These are phyloP conservation scores for Odontophorus gujanensis DNA, from an alignment of 2,113 vertebrate genomes.

Conservation along the genomic window DNA sequence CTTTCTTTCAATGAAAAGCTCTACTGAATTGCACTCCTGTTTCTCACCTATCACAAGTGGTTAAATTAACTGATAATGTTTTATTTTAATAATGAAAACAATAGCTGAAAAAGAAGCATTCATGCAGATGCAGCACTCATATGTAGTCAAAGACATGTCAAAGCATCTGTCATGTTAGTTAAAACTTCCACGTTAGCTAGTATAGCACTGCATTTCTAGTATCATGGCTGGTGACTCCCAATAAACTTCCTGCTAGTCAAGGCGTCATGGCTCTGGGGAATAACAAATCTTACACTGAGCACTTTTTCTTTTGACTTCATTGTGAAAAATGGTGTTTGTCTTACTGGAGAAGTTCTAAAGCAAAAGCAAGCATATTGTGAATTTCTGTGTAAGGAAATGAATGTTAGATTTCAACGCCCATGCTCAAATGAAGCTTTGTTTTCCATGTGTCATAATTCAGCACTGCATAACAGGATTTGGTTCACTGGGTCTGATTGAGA, in stretches of 20 bases:
- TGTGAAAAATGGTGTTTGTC: background rate
- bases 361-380: background rate
- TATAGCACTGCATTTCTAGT: background rate
- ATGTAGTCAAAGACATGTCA: background rate
- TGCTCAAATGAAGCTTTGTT: slow-evolving; percentile 48
- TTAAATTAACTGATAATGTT: background rate
- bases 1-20: background rate
- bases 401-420: background rate
- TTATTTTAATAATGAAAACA: background rate
- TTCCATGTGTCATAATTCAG: slow-evolving; percentile 16
- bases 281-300: background rate
- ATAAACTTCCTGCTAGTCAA: background rate
- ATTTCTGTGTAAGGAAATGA: slow-evolving; percentile 3
- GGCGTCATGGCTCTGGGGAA: background rate
- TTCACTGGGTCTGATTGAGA: slow-evolving; percentile 32
- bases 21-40: background rate
- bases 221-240: background rate
- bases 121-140: background rate
- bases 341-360: background rate
- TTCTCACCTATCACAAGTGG: background rate
- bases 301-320: background rate
- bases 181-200: background rate
- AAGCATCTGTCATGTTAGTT: background rate
- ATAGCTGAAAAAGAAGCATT: background rate
- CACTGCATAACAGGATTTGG: slow-evolving; percentile 27